phyloP scores from a whole-genome alignment of 2,888 invertebrate species.

The Sphaerophoria rueppellii region DNA sequence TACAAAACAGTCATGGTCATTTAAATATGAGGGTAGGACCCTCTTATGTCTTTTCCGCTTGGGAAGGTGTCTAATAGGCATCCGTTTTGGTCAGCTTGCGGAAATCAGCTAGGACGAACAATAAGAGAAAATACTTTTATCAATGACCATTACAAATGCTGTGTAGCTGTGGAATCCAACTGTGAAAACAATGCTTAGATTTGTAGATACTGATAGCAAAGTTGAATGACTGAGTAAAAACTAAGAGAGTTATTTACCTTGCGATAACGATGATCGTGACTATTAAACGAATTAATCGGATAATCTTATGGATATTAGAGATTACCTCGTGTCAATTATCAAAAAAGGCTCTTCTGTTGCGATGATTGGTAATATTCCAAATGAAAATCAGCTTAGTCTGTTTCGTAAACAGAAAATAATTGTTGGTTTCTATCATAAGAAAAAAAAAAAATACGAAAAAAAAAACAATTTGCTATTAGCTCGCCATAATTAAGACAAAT shows the following conservation, averaged over 20 bases:
- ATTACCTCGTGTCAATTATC: not conserved
- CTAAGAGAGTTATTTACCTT: no score
- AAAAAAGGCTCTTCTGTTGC: no score
- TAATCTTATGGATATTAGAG: not conserved
- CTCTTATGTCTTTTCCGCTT: no score
- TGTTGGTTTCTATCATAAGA: not conserved
- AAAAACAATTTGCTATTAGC: conserved; percentile 7
- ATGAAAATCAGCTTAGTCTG: not conserved
- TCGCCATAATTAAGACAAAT: conserved; percentile 16
- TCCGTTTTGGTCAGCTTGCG: conserved; percentile 69
- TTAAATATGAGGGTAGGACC: no score
- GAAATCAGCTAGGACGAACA: conserved; percentile 65
- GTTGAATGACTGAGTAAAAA: no score
- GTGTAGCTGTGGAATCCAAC: not conserved
- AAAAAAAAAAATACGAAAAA: conserved; percentile 7
- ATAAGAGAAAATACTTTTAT: conserved; percentile 59
- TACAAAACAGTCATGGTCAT: no score
- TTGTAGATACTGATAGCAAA: not conserved
- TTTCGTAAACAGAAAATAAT: conserved; percentile 8
- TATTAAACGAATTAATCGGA: not conserved
- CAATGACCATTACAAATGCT: conserved; percentile 12
- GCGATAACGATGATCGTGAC: no score
- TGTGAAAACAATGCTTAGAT: not conserved
- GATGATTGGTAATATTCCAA: no score
- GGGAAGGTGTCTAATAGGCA: conserved; percentile 70